Conservation (phyloP, 2,113 vertebrate genomes). For the Aplodontia rufa region DNA sequence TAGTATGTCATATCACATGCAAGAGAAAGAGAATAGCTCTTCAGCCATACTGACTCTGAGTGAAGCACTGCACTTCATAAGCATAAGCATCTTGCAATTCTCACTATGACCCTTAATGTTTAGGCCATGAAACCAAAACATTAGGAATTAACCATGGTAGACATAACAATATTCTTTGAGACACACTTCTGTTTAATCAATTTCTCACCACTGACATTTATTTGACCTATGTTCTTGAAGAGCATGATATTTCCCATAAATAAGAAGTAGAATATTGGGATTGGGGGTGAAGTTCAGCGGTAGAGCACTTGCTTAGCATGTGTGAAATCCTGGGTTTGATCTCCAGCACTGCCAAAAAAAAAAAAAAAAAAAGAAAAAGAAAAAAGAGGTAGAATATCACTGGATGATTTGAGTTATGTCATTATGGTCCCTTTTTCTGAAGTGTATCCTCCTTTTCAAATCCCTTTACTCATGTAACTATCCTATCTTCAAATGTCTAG, state of each 20-base stretch:
- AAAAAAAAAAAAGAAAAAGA: too few relatives aligned
- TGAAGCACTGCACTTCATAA: background rate
- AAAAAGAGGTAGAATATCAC: background rate
- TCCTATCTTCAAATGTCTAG: background rate
- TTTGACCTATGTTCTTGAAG: slow-evolving; percentile 32
- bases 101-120: background rate
- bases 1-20: background rate
- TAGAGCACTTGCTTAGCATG: background rate
- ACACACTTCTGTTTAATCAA: background rate
- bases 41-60: background rate
- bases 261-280: background rate
- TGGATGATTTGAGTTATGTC: slow-evolving; percentile 12
- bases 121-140: slow-evolving; percentile 49
- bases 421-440: background rate
- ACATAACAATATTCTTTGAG: background rate
- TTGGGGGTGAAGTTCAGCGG: background rate
- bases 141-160: background rate
- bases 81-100: background rate
- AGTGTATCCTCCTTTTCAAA: background rate
- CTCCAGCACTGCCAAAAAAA: background rate
- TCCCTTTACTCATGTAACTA: background rate
- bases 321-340: background rate
- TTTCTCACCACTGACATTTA: slow-evolving; percentile 15
- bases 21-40: slow-evolving; percentile 3
- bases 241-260: background rate